Percentiles rank a stretch among this genome's conserved stretches.
Conservation (phyloP, 2,113 vertebrate genomes). For the Ramphastos sulfuratus region DNA sequence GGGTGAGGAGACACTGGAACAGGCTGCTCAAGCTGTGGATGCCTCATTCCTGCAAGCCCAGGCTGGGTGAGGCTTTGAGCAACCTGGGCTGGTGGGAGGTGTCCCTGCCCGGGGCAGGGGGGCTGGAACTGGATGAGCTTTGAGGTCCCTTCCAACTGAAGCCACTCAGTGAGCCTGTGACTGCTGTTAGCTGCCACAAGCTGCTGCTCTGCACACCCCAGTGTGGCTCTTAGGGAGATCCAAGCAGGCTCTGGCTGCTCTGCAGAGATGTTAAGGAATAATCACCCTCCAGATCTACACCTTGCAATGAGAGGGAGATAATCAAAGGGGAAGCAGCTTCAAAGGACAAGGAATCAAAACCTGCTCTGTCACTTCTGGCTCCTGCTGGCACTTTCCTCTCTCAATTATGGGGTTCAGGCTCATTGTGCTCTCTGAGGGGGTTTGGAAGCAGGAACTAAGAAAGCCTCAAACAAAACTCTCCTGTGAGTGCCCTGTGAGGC, state of each 20-base stretch:
- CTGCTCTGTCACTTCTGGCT: not conserved
- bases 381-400: not conserved
- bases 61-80: too few relatives aligned
- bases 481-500: not conserved
- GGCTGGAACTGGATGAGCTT: too few relatives aligned
- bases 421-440: not conserved
- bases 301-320: not conserved
- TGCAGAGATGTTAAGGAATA: not conserved
- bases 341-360: not conserved
- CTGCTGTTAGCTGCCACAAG: not conserved
- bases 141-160: too few relatives aligned
- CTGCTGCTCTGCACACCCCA: fast-evolving
- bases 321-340: constrained; percentile 43
- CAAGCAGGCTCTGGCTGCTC: not conserved
- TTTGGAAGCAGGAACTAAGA: not conserved
- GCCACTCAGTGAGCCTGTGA: too few relatives aligned
- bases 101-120: too few relatives aligned
- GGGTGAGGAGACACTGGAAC: too few relatives aligned
- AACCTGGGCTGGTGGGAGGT: too few relatives aligned
- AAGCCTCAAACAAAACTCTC: not conserved
- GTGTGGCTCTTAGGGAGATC: fast-evolving
- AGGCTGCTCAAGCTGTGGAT: too few relatives aligned
- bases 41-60: too few relatives aligned
- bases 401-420: not conserved
- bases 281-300: not conserved